These are phyloP conservation scores for Pipistrellus pygmaeus DNA, from an alignment of 2,797 vertebrate species.

Conservation along the genomic window DNA sequence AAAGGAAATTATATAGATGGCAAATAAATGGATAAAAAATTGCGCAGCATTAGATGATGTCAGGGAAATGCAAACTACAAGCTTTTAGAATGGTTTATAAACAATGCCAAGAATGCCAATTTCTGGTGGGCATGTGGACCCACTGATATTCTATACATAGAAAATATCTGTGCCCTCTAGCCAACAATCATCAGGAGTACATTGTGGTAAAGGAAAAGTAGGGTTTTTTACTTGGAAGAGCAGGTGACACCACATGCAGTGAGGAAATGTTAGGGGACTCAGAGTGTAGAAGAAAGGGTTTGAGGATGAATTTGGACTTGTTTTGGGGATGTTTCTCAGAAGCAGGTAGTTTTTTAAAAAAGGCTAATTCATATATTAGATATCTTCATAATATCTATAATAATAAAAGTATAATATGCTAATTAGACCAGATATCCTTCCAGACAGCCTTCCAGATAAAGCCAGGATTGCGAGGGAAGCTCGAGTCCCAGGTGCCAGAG, in stretches of 20 bases:
- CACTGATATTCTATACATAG: background rate
- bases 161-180: background rate
- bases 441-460: too few relatives aligned
- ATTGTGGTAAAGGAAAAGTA: background rate
- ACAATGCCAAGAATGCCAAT: background rate
- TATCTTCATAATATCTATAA: background rate
- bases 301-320: background rate
- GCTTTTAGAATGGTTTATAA: background rate
- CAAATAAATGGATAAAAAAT: background rate
- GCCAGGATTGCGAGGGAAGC: too few relatives aligned
- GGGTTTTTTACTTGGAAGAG: background rate
- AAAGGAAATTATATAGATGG: background rate
- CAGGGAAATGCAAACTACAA: background rate
- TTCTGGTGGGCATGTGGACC: background rate
- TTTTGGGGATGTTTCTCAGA: background rate
- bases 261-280: background rate
- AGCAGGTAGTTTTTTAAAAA: background rate
- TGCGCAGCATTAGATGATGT: background rate
- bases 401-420: too few relatives aligned
- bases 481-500: too few relatives aligned
- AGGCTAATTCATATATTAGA: background rate
- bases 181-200: background rate
- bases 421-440: too few relatives aligned
- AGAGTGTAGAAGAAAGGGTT: background rate
- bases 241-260: background rate